Evolutionary conservation across 2,888 invertebrate species (phyloP).

Genomic region (Drosophila quinaria): DNA sequence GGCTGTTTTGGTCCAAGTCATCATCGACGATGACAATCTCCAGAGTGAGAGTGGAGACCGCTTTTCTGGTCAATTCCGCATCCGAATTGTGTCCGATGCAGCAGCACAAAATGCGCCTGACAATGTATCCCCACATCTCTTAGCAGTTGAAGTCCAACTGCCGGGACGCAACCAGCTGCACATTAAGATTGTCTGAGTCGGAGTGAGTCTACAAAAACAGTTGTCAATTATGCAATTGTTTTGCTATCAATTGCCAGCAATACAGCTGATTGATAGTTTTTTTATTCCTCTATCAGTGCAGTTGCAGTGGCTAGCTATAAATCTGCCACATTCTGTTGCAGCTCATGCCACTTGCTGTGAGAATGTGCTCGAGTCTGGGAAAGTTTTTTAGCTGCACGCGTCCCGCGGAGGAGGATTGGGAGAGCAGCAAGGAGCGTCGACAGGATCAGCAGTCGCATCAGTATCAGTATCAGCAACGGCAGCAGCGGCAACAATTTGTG

Average conservation of each 20-base stretch:
- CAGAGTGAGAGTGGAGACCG: constrained; percentile 20
- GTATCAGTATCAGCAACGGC: background rate
- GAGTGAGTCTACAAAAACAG: constrained; percentile 9
- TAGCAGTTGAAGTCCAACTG: constrained; percentile 15
- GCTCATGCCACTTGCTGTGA: background rate
- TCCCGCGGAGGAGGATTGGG: constrained; percentile 11
- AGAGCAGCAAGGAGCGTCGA: background rate
- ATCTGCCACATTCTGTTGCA: constrained; percentile 1
- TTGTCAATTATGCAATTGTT: constrained; percentile 18
- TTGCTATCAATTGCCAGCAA: constrained; percentile 9
- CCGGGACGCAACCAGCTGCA: background rate
- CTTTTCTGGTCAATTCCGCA: background rate
- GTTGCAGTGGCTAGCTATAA: constrained; percentile 10
- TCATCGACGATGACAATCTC: constrained; percentile 35
- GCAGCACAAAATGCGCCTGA: constrained; percentile 16
- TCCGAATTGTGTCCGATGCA: constrained; percentile 1
- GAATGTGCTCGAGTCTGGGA: constrained; percentile 51
- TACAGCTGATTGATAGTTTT: background rate
- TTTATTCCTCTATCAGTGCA: background rate
- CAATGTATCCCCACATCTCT: constrained; percentile 28
- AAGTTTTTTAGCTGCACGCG: constrained; percentile 49
- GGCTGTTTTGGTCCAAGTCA: constrained; percentile 10
- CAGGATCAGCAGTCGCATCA: constrained; percentile 9
- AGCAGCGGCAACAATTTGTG: constrained; percentile 3
- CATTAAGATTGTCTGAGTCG: background rate